Percentiles rank a stretch among this genome's conserved stretches.
Conservation (phyloP, 2,113 vertebrate species). For the Patagioenas fasciata region DNA sequence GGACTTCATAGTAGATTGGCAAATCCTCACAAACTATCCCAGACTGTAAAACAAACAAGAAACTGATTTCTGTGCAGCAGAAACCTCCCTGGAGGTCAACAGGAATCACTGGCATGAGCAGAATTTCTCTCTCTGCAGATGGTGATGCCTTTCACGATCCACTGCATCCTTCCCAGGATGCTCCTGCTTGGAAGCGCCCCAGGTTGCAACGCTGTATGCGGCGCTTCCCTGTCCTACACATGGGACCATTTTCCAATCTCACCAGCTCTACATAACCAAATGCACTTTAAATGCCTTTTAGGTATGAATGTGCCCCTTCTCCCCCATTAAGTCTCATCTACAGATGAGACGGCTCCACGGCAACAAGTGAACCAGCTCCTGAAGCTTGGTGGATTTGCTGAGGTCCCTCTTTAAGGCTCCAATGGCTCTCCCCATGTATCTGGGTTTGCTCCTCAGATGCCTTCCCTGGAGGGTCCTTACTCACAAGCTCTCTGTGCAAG, state of each 20-base stretch:
- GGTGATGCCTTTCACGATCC: not conserved
- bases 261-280: not conserved
- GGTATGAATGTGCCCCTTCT: not conserved
- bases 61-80: not conserved
- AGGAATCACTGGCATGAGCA: not conserved
- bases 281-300: not conserved
- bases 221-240: not conserved
- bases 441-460: not conserved
- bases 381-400: not conserved
- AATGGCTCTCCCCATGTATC: fast-evolving
- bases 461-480: not conserved
- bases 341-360: not conserved
- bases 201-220: fast-evolving
- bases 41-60: not conserved
- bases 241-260: not conserved
- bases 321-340: not conserved
- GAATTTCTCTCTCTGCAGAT: not conserved
- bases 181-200: not conserved
- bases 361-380: not conserved
- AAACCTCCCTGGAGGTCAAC: not conserved
- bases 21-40: not conserved
- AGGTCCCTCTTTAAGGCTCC: not conserved
- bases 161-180: not conserved
- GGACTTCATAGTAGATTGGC: not conserved
- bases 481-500: not conserved